Percentiles rank a stretch among this genome's conserved stretches.
phyloP scores from a whole-genome alignment of 2,888 invertebrate species.

The Clepsis dumicolana region DNA sequence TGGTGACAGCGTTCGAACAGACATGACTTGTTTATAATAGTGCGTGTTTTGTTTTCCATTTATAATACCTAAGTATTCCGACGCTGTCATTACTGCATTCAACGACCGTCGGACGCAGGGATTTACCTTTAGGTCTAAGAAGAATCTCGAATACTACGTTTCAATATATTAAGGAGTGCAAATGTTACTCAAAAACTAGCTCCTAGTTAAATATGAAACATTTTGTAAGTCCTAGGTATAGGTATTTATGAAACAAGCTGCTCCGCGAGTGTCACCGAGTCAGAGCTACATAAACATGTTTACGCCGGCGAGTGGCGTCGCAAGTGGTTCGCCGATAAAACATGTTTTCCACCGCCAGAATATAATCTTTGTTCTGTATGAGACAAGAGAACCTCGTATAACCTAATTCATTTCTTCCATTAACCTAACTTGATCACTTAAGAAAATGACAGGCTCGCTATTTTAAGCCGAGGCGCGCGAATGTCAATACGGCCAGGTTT shows the following conservation, averaged over 20 bases:
- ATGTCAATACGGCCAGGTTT: conserved; percentile 29
- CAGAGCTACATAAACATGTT: conserved; percentile 55
- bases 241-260: conserved; percentile 48
- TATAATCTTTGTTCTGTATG: conserved; percentile 42
- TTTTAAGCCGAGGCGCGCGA: neutral
- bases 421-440: conserved; percentile 3
- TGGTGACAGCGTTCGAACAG: neutral
- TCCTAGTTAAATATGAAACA: neutral
- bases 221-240: conserved; percentile 3
- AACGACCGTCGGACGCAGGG: no score
- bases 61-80: no score
- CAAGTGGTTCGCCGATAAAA: conserved; percentile 45
- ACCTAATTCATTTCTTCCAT: neutral
- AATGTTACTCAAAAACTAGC: neutral
- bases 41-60: no score
- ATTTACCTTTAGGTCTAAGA: no score
- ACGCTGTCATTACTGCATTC: neutral
- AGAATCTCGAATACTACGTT: no score
- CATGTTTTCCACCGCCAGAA: conserved; percentile 50
- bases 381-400: neutral
- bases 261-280: conserved; percentile 54
- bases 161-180: neutral
- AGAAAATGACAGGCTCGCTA: conserved; percentile 4
- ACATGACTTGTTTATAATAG: no score
- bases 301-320: conserved; percentile 46